These are phyloP conservation scores for Arizona elegans DNA, from an alignment of 2,113 vertebrate species.

Conservation along the genomic window DNA sequence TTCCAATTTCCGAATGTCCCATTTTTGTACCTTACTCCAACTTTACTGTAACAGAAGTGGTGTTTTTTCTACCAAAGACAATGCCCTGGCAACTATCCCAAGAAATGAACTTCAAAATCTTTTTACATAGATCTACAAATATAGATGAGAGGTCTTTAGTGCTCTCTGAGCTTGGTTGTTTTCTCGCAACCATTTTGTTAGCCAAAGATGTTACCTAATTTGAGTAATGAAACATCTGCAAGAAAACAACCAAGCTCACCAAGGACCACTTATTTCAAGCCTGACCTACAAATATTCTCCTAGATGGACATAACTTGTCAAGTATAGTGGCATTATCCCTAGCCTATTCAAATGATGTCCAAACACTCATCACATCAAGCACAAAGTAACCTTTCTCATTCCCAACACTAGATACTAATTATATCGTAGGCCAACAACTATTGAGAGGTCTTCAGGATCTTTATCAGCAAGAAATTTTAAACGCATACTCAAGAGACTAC, in stretches of 20 bases:
- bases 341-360: background rate
- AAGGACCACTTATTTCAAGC: background rate
- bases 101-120: background rate
- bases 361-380: background rate
- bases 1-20: conserved; percentile 43
- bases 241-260: background rate
- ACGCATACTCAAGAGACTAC: background rate
- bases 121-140: background rate
- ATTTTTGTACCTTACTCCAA: conserved; percentile 14
- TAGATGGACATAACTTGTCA: background rate
- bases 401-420: background rate
- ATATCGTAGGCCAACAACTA: background rate
- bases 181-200: background rate
- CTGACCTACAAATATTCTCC: background rate
- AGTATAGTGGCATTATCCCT: background rate
- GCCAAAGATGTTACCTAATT: background rate
- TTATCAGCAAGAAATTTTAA: background rate
- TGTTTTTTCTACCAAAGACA: background rate
- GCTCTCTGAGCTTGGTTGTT: background rate
- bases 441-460: background rate
- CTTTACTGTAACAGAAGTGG: background rate
- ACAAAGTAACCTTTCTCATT: background rate
- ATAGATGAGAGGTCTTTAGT: background rate
- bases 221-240: background rate
- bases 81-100: background rate